Percentiles rank a stretch among this genome's conserved stretches.
phyloP scores from a whole-genome alignment of 2,797 vertebrate genomes.

The Adrianichthys oophorus region DNA sequence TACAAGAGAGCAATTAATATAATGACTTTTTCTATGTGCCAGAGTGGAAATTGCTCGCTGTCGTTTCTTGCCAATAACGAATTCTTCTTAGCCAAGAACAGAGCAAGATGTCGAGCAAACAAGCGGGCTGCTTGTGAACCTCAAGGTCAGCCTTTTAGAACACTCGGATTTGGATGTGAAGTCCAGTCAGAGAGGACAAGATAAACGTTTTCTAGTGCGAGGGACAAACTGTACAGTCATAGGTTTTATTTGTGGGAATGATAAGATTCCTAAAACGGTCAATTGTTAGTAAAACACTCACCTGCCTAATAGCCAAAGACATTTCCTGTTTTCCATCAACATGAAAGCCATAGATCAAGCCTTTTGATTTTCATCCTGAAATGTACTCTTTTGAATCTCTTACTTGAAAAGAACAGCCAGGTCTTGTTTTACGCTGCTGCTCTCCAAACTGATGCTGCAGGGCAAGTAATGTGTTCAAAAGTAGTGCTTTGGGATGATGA shows the following conservation, averaged over 20 bases:
- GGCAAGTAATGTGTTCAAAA: constrained; percentile 67
- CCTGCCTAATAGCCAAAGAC: constrained; percentile 89
- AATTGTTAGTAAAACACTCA: constrained; percentile 25
- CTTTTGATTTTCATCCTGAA: constrained; percentile 33
- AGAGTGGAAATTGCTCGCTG: constrained; percentile 37
- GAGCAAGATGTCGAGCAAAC: constrained; percentile 49
- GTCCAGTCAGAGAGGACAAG: constrained; percentile 14
- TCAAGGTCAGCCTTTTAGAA: constrained; percentile 28
- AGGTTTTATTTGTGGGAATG: constrained; percentile 24
- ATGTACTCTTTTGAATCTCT: constrained; percentile 57
- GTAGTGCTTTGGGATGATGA: constrained; percentile 73
- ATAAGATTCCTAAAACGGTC: constrained; percentile 28
- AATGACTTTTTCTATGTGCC: constrained; percentile 33
- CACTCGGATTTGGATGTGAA: constrained; percentile 31
- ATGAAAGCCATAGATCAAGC: constrained; percentile 64
- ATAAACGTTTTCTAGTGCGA: constrained; percentile 11
- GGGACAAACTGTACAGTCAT: constrained; percentile 47
- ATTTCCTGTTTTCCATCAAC: constrained; percentile 67
- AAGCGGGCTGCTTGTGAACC: constrained; percentile 21
- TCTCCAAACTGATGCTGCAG: constrained; percentile 68
- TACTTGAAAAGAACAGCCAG: constrained; percentile 83
- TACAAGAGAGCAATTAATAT: constrained; percentile 77
- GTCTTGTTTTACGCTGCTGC: constrained; percentile 86
- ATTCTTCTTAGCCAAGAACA: constrained; percentile 66
- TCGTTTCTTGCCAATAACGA: constrained; percentile 54